phyloP scores from a whole-genome alignment of 2,797 vertebrate genomes.

The Falco novaeseelandiae region DNA sequence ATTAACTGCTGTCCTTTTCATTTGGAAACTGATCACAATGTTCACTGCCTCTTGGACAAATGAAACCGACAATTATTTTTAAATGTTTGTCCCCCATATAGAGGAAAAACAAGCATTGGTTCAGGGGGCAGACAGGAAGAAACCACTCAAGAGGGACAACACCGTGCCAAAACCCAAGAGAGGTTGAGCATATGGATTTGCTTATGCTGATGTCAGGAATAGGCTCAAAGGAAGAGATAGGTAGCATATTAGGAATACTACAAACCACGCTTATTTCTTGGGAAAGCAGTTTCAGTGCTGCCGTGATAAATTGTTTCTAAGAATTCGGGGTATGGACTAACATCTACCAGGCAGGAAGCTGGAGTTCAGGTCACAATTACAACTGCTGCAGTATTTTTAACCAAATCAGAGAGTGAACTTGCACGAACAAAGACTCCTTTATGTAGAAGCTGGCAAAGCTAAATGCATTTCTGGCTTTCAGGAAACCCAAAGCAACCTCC shows the following conservation, averaged over 20 bases:
- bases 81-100: not conserved
- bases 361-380: not conserved
- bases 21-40: rapidly evolving
- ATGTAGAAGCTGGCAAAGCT: not conserved
- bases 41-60: not conserved
- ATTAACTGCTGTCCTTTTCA: not conserved
- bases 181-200: not conserved
- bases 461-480: not conserved
- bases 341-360: not conserved
- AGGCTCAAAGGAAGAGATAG: not conserved
- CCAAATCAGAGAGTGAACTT: not conserved
- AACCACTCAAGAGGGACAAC: not conserved
- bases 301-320: not conserved
- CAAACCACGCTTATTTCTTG: not conserved
- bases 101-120: not conserved
- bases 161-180: not conserved
- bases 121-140: not conserved
- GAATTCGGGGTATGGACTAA: not conserved
- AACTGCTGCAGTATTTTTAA: not conserved
- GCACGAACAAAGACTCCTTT: not conserved
- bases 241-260: not conserved
- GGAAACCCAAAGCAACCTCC: not conserved
- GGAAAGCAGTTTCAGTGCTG: not conserved
- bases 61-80: not conserved
- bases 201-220: not conserved